phyloP scores from a whole-genome alignment of 2,113 vertebrate species.

The Sporophila hypoxantha region DNA sequence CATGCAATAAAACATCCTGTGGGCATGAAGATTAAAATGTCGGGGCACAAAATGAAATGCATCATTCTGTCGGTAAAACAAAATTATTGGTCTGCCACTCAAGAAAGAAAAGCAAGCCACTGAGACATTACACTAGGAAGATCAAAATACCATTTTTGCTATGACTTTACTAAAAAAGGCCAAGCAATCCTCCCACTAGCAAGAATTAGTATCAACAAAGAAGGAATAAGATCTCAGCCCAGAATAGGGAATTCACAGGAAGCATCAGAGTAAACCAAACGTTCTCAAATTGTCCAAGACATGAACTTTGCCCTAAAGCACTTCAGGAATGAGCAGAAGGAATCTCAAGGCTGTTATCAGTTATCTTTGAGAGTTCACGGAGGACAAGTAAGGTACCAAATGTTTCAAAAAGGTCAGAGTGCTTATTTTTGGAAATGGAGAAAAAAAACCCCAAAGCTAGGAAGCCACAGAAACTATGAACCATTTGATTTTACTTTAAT shows the following conservation, averaged over 20 bases:
- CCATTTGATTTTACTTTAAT: not conserved
- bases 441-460: not conserved
- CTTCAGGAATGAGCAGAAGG: not conserved
- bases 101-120: not conserved
- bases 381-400: not conserved
- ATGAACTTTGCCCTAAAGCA: slow-evolving; percentile 15
- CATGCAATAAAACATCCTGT: not conserved
- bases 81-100: not conserved
- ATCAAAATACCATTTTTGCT: slow-evolving; percentile 1
- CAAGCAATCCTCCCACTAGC: not conserved
- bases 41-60: not conserved
- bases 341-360: not conserved
- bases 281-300: not conserved
- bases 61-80: not conserved
- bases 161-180: not conserved
- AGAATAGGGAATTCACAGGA: not conserved
- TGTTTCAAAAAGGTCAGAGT: not conserved
- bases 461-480: not conserved
- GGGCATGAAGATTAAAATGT: not conserved
- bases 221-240: not conserved
- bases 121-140: not conserved
- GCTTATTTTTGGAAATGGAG: not conserved
- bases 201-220: not conserved
- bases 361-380: not conserved
- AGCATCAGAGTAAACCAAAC: not conserved